Base-by-base conservation (phyloP, 2,113 vertebrate species). In the Cinclus mexicanus region DNA sequence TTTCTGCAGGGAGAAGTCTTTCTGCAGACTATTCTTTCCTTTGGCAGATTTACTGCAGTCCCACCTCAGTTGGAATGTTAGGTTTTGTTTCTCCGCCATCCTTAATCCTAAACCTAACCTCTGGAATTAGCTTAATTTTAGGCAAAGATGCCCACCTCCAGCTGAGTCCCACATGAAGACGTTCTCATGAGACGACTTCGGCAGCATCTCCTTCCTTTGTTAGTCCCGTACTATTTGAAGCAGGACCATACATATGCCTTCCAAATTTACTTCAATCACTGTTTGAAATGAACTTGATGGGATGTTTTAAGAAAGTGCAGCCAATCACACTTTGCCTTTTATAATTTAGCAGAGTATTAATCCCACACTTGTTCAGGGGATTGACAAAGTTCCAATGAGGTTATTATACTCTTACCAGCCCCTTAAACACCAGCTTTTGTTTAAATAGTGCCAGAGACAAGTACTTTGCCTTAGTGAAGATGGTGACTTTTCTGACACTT, bases 81-180 rank as follows among this genome's bases (percentile, higher is more conserved):
- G 29, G 22, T 15, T 85, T 85, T 74, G 15, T 82, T 88, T 72
- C 55, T 49, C 33, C 72, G 19, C 11, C 33, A 50, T 22, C 28
- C 33, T 33, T 46, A 78, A 74, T 46, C 25, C 33, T 46, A 65
- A 75, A 16, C 14, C 25, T 17, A 83, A n/a, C 7, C 5, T 64
- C 75, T 33, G 23, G 35, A 31, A 50, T 6, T 1, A 3, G 6
- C 10, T 65, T 56, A 46, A 29, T 47, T 70, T 44, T 60, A 69
- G 33, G 14, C 26, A 28, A 82, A 89, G 9, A 44, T 0, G 0
- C 12, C 46, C 29, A 56, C 7, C 7, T 70, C 25, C 47, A 42
- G 29, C 8, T 33, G 24, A 31, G 20, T 10, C n/a, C 50, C 61
- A 42, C 3, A 18, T 4, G 7, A 78, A 61, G 41, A 42, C n/a